Evolutionary conservation across 2,113 vertebrate genomes (phyloP).

Genomic region (Stegastes partitus): DNA sequence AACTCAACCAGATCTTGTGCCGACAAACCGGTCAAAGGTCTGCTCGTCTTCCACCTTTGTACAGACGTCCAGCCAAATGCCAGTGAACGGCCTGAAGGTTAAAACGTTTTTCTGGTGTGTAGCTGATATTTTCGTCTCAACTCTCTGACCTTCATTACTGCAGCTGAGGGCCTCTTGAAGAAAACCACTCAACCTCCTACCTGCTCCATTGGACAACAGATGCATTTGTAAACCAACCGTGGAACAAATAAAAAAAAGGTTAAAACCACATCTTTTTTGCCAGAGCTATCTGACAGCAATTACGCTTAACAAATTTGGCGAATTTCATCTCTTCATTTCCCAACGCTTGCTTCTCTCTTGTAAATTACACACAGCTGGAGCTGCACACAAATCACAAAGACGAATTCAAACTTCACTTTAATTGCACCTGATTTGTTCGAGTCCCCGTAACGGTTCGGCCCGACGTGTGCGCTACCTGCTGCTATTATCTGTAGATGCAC

Average conservation of each 20-base stretch:
- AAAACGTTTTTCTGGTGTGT: not conserved
- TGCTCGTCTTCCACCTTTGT: not conserved
- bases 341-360: no score
- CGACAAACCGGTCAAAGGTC: no score
- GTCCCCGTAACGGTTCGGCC: not conserved
- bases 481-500: constrained; percentile 21
- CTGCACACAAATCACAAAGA: not conserved
- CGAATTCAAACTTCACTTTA: no score
- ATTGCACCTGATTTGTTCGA: not conserved
- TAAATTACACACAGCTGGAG: no score
- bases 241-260: no score
- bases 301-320: no score
- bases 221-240: no score
- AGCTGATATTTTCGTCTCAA: not conserved
- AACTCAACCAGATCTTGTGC: not conserved
- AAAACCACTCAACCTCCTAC: not conserved
- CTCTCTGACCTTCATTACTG: constrained; percentile 3
- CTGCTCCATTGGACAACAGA: not conserved
- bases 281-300: not conserved
- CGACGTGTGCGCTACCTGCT: not conserved
- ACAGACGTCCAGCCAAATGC: not conserved
- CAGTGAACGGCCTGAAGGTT: constrained; percentile 1
- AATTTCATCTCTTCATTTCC: no score
- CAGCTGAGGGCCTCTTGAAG: not conserved
- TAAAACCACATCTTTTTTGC: not conserved